These are phyloP conservation scores for Ephialtes manifestator DNA, from an alignment of 2,888 invertebrate genomes.

Conservation along the genomic window DNA sequence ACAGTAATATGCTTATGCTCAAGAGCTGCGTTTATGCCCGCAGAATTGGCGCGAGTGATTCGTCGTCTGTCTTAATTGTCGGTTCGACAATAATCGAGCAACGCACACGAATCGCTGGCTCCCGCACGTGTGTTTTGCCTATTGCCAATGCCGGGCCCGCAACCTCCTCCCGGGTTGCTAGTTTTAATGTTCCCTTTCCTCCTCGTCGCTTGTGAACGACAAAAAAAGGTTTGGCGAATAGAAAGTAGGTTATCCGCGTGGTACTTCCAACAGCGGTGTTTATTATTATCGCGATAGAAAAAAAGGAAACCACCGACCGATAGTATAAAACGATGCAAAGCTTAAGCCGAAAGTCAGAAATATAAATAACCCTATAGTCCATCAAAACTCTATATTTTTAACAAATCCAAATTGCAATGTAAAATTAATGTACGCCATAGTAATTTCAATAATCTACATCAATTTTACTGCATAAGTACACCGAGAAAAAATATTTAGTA, in stretches of 20 bases:
- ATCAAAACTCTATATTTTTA: no score
- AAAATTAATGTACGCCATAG: no score
- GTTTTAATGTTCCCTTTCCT: conserved; percentile 26
- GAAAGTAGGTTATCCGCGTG: conserved; percentile 41
- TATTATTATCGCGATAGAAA: conserved; percentile 25
- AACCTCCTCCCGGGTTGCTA: not conserved
- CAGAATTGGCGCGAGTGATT: conserved; percentile 11
- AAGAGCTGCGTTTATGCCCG: conserved; percentile 13
- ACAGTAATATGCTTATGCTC: conserved; percentile 5
- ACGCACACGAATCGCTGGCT: not conserved
- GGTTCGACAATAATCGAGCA: conserved; percentile 34
- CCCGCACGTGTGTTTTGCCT: conserved; percentile 4
- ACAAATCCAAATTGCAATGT: no score
- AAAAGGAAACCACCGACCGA: not conserved
- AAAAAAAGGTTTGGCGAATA: conserved; percentile 40
- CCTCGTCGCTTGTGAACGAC: not conserved
- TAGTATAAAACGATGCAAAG: not conserved
- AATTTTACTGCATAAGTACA: no score
- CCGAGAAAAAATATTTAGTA: no score
- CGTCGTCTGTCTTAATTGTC: conserved; percentile 34
- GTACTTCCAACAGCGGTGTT: conserved; percentile 19
- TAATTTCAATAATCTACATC: no score
- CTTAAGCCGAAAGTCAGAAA: not conserved
- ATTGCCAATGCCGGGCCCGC: not conserved
- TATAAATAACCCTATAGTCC: not conserved